Conservation (phyloP, 1,140 invertebrate genomes). For the Zaprionus vittiger region DNA sequence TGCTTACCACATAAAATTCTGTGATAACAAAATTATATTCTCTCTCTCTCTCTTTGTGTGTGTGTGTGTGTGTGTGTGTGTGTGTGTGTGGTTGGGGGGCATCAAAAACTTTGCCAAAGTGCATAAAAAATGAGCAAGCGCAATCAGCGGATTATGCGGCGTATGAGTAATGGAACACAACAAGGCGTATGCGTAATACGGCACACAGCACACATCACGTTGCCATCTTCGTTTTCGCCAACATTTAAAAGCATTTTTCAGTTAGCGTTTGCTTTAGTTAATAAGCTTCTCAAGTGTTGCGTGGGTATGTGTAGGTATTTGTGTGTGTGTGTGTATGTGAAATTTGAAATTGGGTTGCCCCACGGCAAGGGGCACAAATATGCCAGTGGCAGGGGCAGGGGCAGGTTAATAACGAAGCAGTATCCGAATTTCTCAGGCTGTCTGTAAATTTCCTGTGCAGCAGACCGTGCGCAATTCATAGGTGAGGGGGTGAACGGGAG, state of each 20-base stretch:
- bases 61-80: neutral
- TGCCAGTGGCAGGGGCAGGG: neutral
- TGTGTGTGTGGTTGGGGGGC: neutral
- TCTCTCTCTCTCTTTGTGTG: neutral
- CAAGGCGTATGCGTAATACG: slow-evolving; percentile 43
- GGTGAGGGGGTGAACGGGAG: neutral
- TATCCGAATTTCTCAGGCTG: slow-evolving; percentile 27
- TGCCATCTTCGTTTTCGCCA: slow-evolving; percentile 11
- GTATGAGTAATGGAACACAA: slow-evolving; percentile 36
- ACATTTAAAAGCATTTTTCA: slow-evolving; percentile 55
- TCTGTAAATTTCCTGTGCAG: slow-evolving; percentile 34
- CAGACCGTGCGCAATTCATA: slow-evolving; percentile 19
- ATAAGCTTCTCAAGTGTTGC: slow-evolving; percentile 46
- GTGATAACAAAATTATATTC: slow-evolving; percentile 53
- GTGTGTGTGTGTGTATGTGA: slow-evolving; percentile 26
- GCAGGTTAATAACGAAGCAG: neutral
- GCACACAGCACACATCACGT: slow-evolving; percentile 35
- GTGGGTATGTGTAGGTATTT: slow-evolving; percentile 37
- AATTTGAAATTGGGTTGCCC: slow-evolving; percentile 39
- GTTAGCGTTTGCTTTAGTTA: slow-evolving; percentile 40
- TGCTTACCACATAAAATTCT: slow-evolving; percentile 33
- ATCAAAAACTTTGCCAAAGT: slow-evolving; percentile 41
- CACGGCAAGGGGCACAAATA: slow-evolving; percentile 1
- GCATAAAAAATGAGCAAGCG: slow-evolving; percentile 48
- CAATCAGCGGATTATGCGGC: slow-evolving; percentile 51